phyloP scores from a whole-genome alignment of 2,797 vertebrate species.

The Pseudochirops cupreus region DNA sequence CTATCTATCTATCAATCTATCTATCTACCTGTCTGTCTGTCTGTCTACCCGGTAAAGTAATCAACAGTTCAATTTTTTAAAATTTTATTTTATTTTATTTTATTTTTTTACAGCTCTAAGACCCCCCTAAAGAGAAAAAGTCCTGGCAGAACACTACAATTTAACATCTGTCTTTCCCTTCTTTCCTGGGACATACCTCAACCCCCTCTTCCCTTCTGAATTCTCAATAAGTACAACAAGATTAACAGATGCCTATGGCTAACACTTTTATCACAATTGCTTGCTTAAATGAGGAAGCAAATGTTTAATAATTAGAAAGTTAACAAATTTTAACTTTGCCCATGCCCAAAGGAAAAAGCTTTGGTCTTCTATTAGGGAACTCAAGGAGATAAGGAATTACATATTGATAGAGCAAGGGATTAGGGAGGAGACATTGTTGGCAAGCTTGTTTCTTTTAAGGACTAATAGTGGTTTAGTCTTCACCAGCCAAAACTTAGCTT shows the following conservation, averaged over 20 bases:
- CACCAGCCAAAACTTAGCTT: background rate
- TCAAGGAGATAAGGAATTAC: background rate
- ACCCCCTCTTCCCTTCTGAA: background rate
- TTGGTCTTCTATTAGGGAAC: background rate
- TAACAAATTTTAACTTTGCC: background rate
- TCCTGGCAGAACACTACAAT: background rate
- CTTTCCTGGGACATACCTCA: background rate
- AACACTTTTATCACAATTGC: background rate
- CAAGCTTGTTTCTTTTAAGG: background rate
- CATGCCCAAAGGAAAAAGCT: background rate
- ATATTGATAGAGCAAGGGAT: background rate
- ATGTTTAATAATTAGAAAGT: background rate
- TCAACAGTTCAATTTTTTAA: background rate
- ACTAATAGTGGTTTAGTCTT: background rate
- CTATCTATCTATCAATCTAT: no score
- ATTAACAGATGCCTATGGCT: background rate
- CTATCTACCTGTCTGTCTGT: no score
- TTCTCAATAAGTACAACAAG: background rate
- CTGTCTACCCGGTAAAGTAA: no score
- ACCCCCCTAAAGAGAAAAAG: background rate
- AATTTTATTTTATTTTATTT: no score
- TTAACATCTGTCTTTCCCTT: background rate
- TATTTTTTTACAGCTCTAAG: background rate
- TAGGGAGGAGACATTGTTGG: background rate
- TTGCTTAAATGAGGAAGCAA: background rate